A percentile compares a stretch with the other conserved stretches of the same genome.
Evolutionary conservation across 1,140 invertebrate genomes (phyloP).

Genomic region (Drosophila lini): DNA sequence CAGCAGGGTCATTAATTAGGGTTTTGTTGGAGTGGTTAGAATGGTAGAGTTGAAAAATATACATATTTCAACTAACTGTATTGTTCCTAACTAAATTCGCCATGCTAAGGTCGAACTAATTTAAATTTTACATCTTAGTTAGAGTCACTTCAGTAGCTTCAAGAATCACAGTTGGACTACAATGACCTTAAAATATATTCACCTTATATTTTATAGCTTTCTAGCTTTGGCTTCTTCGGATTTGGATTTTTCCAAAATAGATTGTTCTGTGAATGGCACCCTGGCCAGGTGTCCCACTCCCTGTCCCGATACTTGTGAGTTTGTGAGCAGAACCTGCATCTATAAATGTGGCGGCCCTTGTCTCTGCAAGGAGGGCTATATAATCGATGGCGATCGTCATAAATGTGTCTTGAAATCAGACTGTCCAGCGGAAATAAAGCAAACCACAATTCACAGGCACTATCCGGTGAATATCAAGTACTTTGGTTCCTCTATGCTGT

Average conservation of each 20-base stretch:
- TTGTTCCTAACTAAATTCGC: background rate
- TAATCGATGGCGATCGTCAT: slow-evolving; percentile 16
- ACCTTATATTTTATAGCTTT: background rate
- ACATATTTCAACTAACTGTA: background rate
- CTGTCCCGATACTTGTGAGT: slow-evolving; percentile 29
- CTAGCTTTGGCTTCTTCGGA: background rate
- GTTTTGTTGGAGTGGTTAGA: background rate
- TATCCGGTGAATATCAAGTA: slow-evolving; percentile 22
- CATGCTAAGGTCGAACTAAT: background rate
- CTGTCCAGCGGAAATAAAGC: background rate
- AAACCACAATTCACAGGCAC: background rate
- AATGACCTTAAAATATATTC: background rate
- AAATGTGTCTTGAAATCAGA: slow-evolving; percentile 17
- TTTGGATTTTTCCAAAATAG: background rate
- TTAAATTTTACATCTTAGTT: background rate
- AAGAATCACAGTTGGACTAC: background rate
- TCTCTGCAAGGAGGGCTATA: slow-evolving; percentile 24
- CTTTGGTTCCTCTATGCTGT: slow-evolving; percentile 17
- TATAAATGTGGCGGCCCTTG: slow-evolving; percentile 16
- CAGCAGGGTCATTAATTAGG: slow-evolving; percentile 8
- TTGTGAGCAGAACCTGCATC: slow-evolving; percentile 4
- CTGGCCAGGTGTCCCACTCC: slow-evolving; percentile 12
- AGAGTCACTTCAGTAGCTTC: background rate
- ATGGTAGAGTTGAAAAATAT: background rate
- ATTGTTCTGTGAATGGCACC: slow-evolving; percentile 15